Conservation (phyloP, 1,140 invertebrate genomes). For the Atta texana region DNA sequence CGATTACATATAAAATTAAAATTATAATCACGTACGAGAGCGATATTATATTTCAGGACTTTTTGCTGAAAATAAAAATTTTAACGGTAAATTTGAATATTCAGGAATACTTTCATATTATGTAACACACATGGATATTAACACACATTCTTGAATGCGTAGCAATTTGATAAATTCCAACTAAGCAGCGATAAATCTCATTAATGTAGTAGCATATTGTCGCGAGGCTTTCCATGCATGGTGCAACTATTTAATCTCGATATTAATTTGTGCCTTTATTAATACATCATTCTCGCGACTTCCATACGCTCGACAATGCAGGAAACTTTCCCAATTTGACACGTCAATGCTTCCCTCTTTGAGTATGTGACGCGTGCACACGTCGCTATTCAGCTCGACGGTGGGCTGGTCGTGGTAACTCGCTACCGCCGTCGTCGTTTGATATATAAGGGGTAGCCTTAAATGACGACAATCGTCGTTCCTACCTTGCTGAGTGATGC, state of each 20-base stretch:
- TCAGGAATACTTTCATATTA: background rate
- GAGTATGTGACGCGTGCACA: constrained; percentile 67
- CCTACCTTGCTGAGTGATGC: constrained; percentile 3
- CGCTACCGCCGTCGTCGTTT: background rate
- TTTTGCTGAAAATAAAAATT: background rate
- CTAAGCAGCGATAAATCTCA: constrained; percentile 35
- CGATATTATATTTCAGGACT: background rate
- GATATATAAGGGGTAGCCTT: constrained; percentile 67
- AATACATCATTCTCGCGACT: constrained; percentile 60
- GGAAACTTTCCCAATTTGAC: constrained; percentile 76
- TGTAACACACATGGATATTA: background rate
- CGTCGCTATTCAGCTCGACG: constrained; percentile 27
- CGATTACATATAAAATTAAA: constrained; percentile 8
- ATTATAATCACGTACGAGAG: constrained; percentile 8
- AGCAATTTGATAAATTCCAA: background rate
- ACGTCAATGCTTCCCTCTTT: constrained; percentile 67
- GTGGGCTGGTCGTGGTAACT: constrained; percentile 39
- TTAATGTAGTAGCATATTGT: constrained; percentile 14
- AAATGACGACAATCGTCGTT: constrained; percentile 54
- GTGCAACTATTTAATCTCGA: constrained; percentile 51
- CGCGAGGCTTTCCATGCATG: background rate
- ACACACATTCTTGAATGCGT: background rate
- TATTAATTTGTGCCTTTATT: constrained; percentile 69
- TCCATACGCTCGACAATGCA: constrained; percentile 51
- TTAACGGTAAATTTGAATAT: background rate